Evolutionary conservation across 1,140 invertebrate species (phyloP).

Genomic region (Nymphalis io): DNA sequence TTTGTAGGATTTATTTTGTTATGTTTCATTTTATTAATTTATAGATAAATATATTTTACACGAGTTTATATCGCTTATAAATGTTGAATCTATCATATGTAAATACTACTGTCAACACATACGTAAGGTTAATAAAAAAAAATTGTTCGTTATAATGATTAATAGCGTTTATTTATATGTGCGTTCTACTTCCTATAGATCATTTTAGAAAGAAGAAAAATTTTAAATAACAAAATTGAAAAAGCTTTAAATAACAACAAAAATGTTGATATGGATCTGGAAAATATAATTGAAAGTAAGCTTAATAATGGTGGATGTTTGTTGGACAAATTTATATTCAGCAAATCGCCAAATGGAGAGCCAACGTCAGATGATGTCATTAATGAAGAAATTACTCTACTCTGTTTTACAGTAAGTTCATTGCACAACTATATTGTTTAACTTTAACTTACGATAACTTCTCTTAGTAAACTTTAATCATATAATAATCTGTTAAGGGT

Average conservation of each 20-base stretch:
- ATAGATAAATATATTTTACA: too few species aligned
- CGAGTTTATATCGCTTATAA: too few species aligned
- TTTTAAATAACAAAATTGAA: constrained; percentile 21
- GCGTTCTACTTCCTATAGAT: background rate
- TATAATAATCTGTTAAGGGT: constrained; percentile 40
- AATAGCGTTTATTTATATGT: background rate
- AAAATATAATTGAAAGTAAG: constrained; percentile 38
- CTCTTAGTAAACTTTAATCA: background rate
- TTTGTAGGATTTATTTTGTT: too few species aligned
- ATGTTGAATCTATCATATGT: too few species aligned
- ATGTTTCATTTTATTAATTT: too few species aligned
- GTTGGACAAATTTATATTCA: constrained; percentile 47
- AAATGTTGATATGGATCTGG: constrained; percentile 32
- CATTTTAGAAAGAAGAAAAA: constrained; percentile 20
- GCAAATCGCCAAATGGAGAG: constrained; percentile 37
- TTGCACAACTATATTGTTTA: background rate
- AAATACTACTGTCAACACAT: too few species aligned
- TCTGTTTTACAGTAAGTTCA: constrained; percentile 45
- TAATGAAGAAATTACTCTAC: constrained; percentile 48
- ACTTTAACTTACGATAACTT: background rate
- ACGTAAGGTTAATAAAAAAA: too few species aligned
- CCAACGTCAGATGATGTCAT: constrained; percentile 45
- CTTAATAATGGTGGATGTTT: constrained; percentile 40
- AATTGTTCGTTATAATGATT: too few species aligned
- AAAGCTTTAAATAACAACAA: constrained; percentile 25